Conservation (phyloP, 2,797 vertebrate genomes). For the Dermochelys coriacea region DNA sequence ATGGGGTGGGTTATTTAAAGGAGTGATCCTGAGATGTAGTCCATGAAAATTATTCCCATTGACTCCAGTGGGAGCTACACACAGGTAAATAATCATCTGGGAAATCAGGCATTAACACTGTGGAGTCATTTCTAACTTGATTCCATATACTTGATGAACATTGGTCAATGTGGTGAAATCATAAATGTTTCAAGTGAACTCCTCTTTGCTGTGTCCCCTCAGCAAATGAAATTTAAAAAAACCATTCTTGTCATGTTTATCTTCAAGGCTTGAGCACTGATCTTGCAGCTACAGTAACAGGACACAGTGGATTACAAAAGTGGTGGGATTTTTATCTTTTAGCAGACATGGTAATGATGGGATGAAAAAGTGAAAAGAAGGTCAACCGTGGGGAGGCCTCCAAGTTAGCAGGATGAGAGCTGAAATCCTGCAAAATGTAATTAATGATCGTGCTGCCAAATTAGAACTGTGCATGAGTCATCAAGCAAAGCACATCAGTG, state of each 20-base stretch:
- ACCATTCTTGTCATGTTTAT: background rate
- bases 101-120: background rate
- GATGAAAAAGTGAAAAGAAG: conserved; percentile 23
- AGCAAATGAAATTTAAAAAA: conserved; percentile 6
- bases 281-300: conserved; percentile 25
- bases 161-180: background rate
- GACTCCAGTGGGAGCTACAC: background rate
- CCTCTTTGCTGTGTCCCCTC: background rate
- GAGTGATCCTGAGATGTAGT: background rate
- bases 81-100: background rate
- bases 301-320: background rate
- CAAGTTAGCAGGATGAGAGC: conserved; percentile 49
- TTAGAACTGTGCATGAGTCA: conserved; percentile 8
- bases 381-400: background rate
- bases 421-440: conserved; percentile 42
- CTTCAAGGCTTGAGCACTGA: conserved; percentile 11
- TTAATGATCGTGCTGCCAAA: conserved; percentile 30
- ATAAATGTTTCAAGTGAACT: background rate
- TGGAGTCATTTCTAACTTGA: background rate
- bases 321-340: conserved; percentile 3
- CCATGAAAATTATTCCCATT: background rate
- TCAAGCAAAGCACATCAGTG: background rate
- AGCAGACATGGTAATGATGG: fast-evolving
- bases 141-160: background rate
- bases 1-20: background rate